Base-by-base conservation (phyloP, 2,888 invertebrate species). In the Drosophila birchii region DNA sequence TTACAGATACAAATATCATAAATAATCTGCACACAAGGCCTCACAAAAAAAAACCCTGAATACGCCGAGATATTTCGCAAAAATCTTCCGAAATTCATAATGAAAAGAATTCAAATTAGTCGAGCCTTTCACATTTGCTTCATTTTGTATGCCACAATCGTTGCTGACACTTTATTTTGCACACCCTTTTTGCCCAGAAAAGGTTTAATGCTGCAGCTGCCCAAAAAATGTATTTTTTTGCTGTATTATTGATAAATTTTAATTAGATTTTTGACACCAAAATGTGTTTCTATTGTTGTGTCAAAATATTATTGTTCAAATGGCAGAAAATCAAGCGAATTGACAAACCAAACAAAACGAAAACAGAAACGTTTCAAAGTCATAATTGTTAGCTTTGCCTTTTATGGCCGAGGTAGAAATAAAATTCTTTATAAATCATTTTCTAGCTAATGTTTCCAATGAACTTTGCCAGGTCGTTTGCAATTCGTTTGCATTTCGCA, bases 391-490 rank as follows among this genome's bases (percentile, higher is more conserved):
- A 72, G 78, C 78, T 77, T 77, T 72, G 78, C 86, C 82, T 78
- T 88, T 76, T 89, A 73, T 70, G 74, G 86, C 54, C 49, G 57
- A 38, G 6, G n/a, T 29, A 58, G 26, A 64, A 68, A 68, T 34
- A 58, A 44, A 59, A 86, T 86, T 89, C 86, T 80, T 75, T 72
- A 81, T 89, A 86, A 89, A 81, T 88, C 77, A 80, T 79, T 78
- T 59, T 68, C 74, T 77, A 61, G 79, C 76, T 75, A 47, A 56
- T 29, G 73, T 45, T 89, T 86, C 86, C 86, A 78, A 70, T 78
- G 86, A 86, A 86, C 82, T 86, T 78, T 76, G 81, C 73, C 84
- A 75, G 79, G 51, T 34, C 44, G 44, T 57, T 38, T 76, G 75
- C 77, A 70, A 86, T 84, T 86, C 75, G 75, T 83, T 84, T 86